Evolutionary conservation across 2,888 invertebrate genomes (phyloP).

Genomic region (Zaprionus obscuricornis): DNA sequence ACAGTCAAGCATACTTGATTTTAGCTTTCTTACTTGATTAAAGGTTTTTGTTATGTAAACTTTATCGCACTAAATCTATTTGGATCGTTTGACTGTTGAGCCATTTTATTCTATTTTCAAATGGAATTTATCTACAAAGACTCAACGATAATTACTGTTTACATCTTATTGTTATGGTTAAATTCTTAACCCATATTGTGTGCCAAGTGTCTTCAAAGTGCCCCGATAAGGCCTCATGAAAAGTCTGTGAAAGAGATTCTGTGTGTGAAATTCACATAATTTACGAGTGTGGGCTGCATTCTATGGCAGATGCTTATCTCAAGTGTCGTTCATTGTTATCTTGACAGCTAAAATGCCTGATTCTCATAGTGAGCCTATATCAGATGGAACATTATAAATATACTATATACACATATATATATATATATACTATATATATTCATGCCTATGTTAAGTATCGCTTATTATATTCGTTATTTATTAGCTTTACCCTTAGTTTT

Average conservation of each 20-base stretch:
- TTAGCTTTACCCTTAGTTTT: slow-evolving; percentile 38
- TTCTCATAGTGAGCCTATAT: slow-evolving; percentile 38
- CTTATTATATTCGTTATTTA: slow-evolving; percentile 21
- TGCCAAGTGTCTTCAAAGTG: slow-evolving; percentile 11
- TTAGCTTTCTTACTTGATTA: too few species aligned
- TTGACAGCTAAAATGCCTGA: slow-evolving; percentile 52
- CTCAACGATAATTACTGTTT: background rate
- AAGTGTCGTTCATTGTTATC: slow-evolving; percentile 53
- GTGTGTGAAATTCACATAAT: slow-evolving; percentile 26
- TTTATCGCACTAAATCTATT: too few species aligned
- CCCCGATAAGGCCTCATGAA: slow-evolving; percentile 34
- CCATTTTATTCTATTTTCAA: too few species aligned
- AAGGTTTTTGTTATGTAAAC: too few species aligned
- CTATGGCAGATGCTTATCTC: too few species aligned
- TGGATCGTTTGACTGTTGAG: too few species aligned
- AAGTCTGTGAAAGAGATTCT: slow-evolving; percentile 35
- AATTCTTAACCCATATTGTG: slow-evolving; percentile 12
- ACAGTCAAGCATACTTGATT: too few species aligned
- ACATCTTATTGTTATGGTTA: background rate
- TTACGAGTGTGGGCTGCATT: too few species aligned
- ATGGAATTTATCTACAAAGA: background rate
- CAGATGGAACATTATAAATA: slow-evolving; percentile 46
- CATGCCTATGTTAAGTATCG: slow-evolving; percentile 47
- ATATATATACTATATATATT: too few species aligned
- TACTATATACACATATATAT: too few species aligned